Evolutionary conservation across 2,888 invertebrate species (phyloP), one percentile per base, ranked within the genome.

Genomic region (Dasysyrphus tricinctus): DNA sequence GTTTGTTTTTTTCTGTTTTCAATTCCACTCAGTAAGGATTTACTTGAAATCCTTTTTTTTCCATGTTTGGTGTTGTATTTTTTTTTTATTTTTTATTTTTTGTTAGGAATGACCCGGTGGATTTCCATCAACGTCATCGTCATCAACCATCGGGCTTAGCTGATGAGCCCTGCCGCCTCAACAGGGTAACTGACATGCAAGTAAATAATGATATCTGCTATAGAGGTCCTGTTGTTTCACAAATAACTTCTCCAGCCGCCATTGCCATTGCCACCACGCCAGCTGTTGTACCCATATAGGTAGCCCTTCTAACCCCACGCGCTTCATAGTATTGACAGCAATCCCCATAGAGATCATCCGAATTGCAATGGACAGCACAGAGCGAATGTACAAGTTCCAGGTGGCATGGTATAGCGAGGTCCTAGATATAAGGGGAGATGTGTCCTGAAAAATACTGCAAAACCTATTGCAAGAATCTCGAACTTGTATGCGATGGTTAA

Each of bases 121-220:
- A 54, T 47, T 78, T 79, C 75, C 79, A 86, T 86, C 85, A 86
- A 78, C 82, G 86, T 86, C 86, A 79, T 79, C 79, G 81, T 82
- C 82, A 75, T 78, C 78, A 72, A 77, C 74, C 72, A 47, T 75
- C 63, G 63, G 67, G 65, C 67, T 67, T 16, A 44, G 73, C 42
- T 57, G 57, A 65, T 47, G 51, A 54, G 65, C 61, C 65, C 59
- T 69, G 51, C 74, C 61, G 49, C 51, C 74, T 39, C 61, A 82
- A 65, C 67, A 44, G 80, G 44, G 37, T 34, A 29, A 79, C 86
- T 79, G 78, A 75, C 72, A 76, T 82, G 75, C 57, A 75, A 86
- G 86, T 86, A 78, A 86, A 86, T 82, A 82, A 86, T 79, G 82
- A 82, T 86, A 82, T 79, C 57, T 75, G 59, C 54, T 42, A 32